Evolutionary conservation across 2,113 vertebrate genomes (phyloP).

Genomic region (Melospiza melodia): DNA sequence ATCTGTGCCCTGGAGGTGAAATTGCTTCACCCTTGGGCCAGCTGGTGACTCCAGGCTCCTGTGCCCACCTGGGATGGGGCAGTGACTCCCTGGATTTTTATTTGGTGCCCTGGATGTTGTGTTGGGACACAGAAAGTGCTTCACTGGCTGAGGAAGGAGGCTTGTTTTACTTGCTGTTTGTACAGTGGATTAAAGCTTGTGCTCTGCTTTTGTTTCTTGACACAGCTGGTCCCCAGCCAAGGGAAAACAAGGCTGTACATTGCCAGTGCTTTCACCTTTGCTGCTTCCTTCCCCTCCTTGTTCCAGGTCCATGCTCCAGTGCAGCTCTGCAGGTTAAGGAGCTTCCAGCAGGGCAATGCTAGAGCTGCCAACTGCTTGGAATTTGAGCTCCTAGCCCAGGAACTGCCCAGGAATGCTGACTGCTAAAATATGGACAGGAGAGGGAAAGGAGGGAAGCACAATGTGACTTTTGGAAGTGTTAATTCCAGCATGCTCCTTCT

Average conservation of each 20-base stretch:
- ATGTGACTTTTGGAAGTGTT: neutral
- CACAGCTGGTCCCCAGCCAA: neutral
- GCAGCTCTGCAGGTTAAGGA: neutral
- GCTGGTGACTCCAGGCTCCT: neutral
- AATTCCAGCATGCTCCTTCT: neutral
- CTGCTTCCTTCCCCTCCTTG: neutral
- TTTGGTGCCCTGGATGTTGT: neutral
- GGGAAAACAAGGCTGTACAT: neutral
- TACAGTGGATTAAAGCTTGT: neutral
- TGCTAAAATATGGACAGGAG: neutral
- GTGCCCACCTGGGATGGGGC: neutral
- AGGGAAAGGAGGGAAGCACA: neutral
- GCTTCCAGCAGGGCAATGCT: neutral
- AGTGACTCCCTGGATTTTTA: neutral
- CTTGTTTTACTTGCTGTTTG: neutral
- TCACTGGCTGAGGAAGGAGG: neutral
- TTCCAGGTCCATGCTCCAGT: neutral
- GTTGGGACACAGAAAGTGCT: neutral
- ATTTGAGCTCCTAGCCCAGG: neutral
- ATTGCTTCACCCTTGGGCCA: neutral
- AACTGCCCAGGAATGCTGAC: slow-evolving; percentile 23
- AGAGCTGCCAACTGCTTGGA: neutral
- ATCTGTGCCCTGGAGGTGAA: neutral
- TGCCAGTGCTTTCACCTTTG: neutral
- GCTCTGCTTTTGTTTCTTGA: neutral